Evolutionary conservation across 2,888 invertebrate species (phyloP), one percentile per base, ranked within the genome.

Genomic region (Hyppa rectilinea): DNA sequence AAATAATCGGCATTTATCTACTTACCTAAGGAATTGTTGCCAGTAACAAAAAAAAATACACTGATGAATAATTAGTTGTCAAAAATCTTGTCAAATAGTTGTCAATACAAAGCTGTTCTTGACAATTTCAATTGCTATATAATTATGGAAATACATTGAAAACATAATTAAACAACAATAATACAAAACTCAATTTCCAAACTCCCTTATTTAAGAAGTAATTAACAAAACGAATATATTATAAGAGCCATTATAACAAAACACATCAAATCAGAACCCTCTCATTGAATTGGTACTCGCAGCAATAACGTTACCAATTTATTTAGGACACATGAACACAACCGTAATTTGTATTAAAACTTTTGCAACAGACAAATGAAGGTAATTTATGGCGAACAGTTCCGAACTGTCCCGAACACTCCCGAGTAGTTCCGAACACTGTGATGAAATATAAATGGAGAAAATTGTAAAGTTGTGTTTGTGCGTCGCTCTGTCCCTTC

Each of bases 381-480:
- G 82, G 81, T 87, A 87, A 86, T 86, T 85, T 87, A 85, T 84
- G 73, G 75, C 79, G 69, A 76, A 77, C 72, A 66, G 73, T 80
- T 68, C 59, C 59, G 75, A 78, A 78, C 74, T 71, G 78, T 49
- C 40, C 63, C 60, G 75, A 75, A 73, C 80, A 80, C 74, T 79
- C 53, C 71, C 75, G 75, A 75, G 40, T 78, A 81, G 55, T 79
- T 84, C 64, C 71, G 63, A 84, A 78, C 71, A 76, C 55, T 60
- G 78, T 83, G 86, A 86, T 88, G 86, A 90, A 90, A 90, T 90
- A 89, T 90, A 90, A 90, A 89, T 88, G 85, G 82, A 87, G 83
- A 85, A 88, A 88, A 88, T 88, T 89, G 85, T 85, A 78, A 89
- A 90, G 87, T 89, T 89, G 83, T 86, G 83, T 86, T 85, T 82